phyloP scores from a whole-genome alignment of 2,797 vertebrate genomes.

The Bradypodion pumilum region DNA sequence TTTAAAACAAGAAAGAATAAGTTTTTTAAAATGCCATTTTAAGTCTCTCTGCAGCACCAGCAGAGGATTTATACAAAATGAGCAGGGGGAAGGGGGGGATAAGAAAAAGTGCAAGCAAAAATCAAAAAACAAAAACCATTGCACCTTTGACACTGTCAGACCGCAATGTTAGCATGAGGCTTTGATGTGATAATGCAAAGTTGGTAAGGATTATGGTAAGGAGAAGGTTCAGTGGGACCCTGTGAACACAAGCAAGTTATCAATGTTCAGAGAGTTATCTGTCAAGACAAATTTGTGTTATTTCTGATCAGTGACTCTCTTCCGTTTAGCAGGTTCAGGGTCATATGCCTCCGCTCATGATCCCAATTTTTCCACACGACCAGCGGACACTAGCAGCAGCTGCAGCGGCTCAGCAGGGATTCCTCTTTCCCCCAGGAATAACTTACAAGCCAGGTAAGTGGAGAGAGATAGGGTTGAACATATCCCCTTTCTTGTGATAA shows the following conservation, averaged over 20 bases:
- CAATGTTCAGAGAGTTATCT: constrained; percentile 79
- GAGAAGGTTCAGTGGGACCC: constrained; percentile 75
- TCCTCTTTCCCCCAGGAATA: constrained; percentile 98
- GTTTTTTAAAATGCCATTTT: constrained; percentile 13
- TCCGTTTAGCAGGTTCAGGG: constrained; percentile 99
- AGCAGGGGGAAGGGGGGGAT: constrained; percentile 36
- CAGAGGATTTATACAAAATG: background rate
- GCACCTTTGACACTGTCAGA: constrained; percentile 65
- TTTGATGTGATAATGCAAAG: constrained; percentile 84
- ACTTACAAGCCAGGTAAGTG: constrained; percentile 98
- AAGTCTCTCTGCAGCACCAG: background rate
- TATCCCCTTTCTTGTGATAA: constrained; percentile 54
- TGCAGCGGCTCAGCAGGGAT: constrained; percentile 97
- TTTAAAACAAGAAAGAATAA: background rate
- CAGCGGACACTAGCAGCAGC: constrained; percentile 98
- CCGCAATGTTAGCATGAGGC: constrained; percentile 71
- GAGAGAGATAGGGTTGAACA: constrained; percentile 53
- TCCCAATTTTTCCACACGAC: constrained; percentile 99
- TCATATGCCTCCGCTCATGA: constrained; percentile 99
- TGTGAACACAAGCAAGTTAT: constrained; percentile 75
- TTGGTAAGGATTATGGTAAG: constrained; percentile 78
- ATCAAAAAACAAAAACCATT: constrained; percentile 50
- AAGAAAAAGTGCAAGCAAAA: constrained; percentile 36
- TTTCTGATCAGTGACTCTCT: constrained; percentile 95
- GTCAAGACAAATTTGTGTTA: constrained; percentile 84